A percentile compares a stretch with the other conserved stretches of the same genome.
Evolutionary conservation across 2,113 vertebrate species (phyloP).

Genomic region (Elachura formosa): DNA sequence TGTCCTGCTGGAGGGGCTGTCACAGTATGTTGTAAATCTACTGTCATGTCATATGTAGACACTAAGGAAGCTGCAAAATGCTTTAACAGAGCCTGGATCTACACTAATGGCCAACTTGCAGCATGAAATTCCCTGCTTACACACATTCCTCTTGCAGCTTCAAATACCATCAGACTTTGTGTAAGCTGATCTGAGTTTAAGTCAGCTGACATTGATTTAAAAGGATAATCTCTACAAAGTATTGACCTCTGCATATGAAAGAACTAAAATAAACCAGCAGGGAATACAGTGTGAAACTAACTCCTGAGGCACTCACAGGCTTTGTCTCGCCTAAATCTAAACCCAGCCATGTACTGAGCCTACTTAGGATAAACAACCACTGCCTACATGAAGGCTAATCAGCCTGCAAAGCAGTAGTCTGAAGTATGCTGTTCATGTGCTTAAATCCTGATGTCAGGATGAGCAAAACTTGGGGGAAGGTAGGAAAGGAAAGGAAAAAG

Average conservation of each 20-base stretch:
- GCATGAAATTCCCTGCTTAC: constrained; percentile 7
- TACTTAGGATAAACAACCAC: not conserved
- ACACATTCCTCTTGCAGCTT: not conserved
- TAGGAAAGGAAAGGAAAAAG: not conserved
- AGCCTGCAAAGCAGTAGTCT: not conserved
- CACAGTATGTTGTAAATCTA: constrained; percentile 12
- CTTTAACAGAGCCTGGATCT: not conserved
- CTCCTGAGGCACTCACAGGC: not conserved
- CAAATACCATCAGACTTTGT: constrained; percentile 14
- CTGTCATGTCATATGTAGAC: not conserved
- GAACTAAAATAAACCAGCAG: not conserved
- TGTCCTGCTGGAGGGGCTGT: not conserved
- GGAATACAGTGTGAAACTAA: not conserved
- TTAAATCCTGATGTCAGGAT: not conserved
- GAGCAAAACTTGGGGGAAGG: not conserved
- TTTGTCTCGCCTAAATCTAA: not conserved
- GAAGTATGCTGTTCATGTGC: not conserved
- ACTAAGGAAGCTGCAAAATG: not conserved
- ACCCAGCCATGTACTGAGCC: not conserved
- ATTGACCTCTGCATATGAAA: constrained; percentile 47
- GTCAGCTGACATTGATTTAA: constrained; percentile 38
- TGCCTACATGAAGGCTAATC: not conserved
- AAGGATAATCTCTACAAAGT: constrained; percentile 43
- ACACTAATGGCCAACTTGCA: not conserved
- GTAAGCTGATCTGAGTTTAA: constrained; percentile 33